phyloP scores from a whole-genome alignment of 1,140 invertebrate genomes.

The Gryon sp. region DNA sequence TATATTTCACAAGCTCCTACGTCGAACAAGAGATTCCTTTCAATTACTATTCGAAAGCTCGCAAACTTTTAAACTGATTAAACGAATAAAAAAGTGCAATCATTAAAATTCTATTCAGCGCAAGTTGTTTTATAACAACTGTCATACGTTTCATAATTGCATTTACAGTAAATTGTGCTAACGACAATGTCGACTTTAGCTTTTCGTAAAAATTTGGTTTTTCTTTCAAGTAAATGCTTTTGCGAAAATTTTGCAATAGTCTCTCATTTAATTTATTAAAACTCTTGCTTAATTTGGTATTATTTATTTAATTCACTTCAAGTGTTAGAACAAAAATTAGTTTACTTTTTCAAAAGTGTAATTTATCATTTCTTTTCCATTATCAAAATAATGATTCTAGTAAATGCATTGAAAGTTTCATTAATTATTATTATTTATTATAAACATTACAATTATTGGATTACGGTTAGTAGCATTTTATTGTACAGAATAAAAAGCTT shows the following conservation, averaged over 20 bases:
- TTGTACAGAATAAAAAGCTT: too few species aligned
- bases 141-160: slow-evolving; percentile 33
- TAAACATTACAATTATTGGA: too few species aligned
- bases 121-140: slow-evolving; percentile 33
- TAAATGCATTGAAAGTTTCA: too few species aligned
- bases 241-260: slow-evolving; percentile 10
- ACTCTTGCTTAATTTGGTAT: slow-evolving; percentile 12
- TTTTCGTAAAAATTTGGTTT: neutral
- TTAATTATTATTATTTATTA: too few species aligned
- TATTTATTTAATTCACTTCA: slow-evolving; percentile 5
- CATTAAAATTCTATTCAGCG: slow-evolving; percentile 41
- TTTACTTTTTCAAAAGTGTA: too few species aligned
- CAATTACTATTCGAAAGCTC: slow-evolving; percentile 35
- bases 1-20: slow-evolving; percentile 26
- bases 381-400: too few species aligned
- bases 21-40: slow-evolving; percentile 37
- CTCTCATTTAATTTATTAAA: slow-evolving; percentile 11
- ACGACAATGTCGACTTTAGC: slow-evolving; percentile 2
- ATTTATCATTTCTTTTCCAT: too few species aligned
- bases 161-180: slow-evolving; percentile 18
- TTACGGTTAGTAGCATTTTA: too few species aligned
- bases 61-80: slow-evolving; percentile 46
- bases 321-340: too few species aligned
- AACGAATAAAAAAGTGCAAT: slow-evolving; percentile 33
- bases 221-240: slow-evolving; percentile 12